Evolutionary conservation across 2,797 vertebrate genomes (phyloP).

Genomic region (Anisognathus igniventris): DNA sequence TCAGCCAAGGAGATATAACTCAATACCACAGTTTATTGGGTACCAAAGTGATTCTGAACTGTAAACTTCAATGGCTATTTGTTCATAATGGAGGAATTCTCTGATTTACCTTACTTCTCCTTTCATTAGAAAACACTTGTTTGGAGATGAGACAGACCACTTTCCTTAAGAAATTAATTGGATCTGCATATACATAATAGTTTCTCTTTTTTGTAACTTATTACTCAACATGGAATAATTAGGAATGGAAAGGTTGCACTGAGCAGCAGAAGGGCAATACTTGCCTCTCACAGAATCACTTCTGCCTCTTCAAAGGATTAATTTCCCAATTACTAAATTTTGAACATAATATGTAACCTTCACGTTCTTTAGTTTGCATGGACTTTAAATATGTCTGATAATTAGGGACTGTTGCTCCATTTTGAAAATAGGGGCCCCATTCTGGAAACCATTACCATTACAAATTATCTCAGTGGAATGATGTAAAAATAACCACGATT

Average conservation of each 20-base stretch:
- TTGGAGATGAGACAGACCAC: not conserved
- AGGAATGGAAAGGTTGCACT: not conserved
- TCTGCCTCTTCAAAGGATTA: slow-evolving; percentile 19
- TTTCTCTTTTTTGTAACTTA: not conserved
- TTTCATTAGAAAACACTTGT: not conserved
- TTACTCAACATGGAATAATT: slow-evolving; percentile 3
- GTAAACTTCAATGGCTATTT: not conserved
- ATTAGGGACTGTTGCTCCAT: not conserved
- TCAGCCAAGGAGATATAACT: not conserved
- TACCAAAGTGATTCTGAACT: not conserved
- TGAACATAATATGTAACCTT: slow-evolving; percentile 27
- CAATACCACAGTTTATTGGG: not conserved
- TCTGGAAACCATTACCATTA: not conserved
- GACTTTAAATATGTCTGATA: not conserved
- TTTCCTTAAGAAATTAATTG: not conserved
- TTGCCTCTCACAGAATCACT: not conserved
- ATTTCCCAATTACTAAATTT: slow-evolving; percentile 11
- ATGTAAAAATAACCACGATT: not conserved
- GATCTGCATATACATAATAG: not conserved
- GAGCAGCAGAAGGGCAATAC: not conserved
- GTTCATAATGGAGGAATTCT: not conserved
- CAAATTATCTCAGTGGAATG: not conserved
- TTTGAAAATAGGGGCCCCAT: not conserved
- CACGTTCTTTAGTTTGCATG: not conserved
- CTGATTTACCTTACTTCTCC: not conserved